These are phyloP conservation scores for Papilio demoleus DNA, from an alignment of 2,888 invertebrate genomes.

Conservation along the genomic window DNA sequence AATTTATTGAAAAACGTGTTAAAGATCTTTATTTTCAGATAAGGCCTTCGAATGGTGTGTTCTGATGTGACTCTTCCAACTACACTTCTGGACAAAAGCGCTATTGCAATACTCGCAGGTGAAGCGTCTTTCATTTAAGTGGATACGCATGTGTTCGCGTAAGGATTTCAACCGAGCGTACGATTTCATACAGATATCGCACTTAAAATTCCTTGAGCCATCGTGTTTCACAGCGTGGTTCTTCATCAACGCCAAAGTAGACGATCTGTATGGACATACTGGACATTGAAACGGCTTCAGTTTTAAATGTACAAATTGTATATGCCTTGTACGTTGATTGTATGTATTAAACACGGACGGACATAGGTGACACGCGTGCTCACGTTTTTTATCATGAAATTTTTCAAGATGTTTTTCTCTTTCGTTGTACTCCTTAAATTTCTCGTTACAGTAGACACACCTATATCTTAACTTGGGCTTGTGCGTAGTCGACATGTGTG, in stretches of 20 bases:
- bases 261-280: constrained; percentile 62
- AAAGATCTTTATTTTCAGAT: constrained; percentile 47
- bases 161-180: constrained; percentile 66
- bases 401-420: constrained; percentile 62
- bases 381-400: constrained; percentile 62
- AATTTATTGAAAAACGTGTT: constrained; percentile 30
- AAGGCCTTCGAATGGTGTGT: constrained; percentile 67
- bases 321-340: constrained; percentile 69
- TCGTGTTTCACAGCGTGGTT: constrained; percentile 68
- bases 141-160: constrained; percentile 70
- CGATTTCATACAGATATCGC: constrained; percentile 74
- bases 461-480: constrained; percentile 56
- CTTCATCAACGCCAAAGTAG: constrained; percentile 61
- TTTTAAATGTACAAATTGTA: constrained; percentile 66
- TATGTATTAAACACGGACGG: constrained; percentile 66
- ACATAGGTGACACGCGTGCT: constrained; percentile 71
- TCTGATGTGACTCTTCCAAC: constrained; percentile 69
- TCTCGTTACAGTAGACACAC: constrained; percentile 66
- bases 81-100: constrained; percentile 74
- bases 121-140: constrained; percentile 73
- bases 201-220: constrained; percentile 65
- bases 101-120: constrained; percentile 71
- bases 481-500: constrained; percentile 60
- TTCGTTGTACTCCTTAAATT: constrained; percentile 65
- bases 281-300: constrained; percentile 64